Conservation (phyloP, 1,140 invertebrate genomes). For the Cotesia vestalis region DNA sequence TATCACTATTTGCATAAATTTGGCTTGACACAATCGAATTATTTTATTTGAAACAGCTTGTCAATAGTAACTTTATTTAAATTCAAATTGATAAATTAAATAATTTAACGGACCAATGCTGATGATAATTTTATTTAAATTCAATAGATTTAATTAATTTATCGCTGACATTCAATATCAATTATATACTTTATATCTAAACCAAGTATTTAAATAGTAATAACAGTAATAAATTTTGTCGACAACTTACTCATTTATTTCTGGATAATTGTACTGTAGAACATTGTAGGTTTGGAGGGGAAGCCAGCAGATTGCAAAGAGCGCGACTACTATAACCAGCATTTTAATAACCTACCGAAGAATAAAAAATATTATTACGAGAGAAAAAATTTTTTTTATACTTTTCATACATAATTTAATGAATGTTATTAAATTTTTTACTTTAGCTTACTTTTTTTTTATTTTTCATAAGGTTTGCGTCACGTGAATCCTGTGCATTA, state of each 20-base stretch:
- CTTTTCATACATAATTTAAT: neutral
- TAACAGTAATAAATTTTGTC: neutral
- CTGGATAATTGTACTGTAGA: slow-evolving; percentile 73
- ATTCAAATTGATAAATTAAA: neutral
- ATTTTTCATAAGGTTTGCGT: slow-evolving; percentile 79
- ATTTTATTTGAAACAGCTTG: neutral
- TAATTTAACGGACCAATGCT: neutral
- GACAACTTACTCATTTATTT: slow-evolving; percentile 75
- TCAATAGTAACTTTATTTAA: neutral
- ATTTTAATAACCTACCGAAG: slow-evolving; percentile 82
- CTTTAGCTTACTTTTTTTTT: slow-evolving; percentile 76
- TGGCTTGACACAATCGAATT: no score
- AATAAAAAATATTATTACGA: slow-evolving; percentile 45
- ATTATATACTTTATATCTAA: no score
- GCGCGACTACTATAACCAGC: slow-evolving; percentile 80
- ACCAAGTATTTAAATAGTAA: no score
- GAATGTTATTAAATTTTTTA: neutral
- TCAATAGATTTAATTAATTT: neutral
- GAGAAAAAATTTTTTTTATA: neutral
- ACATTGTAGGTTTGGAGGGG: slow-evolving; percentile 82
- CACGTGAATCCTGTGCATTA: slow-evolving; percentile 76
- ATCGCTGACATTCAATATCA: no score
- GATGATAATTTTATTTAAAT: neutral
- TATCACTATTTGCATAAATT: neutral
- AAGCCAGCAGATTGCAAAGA: slow-evolving; percentile 84